Evolutionary conservation across 1,140 invertebrate genomes (phyloP).

Genomic region (Sminthurides bifidus): DNA sequence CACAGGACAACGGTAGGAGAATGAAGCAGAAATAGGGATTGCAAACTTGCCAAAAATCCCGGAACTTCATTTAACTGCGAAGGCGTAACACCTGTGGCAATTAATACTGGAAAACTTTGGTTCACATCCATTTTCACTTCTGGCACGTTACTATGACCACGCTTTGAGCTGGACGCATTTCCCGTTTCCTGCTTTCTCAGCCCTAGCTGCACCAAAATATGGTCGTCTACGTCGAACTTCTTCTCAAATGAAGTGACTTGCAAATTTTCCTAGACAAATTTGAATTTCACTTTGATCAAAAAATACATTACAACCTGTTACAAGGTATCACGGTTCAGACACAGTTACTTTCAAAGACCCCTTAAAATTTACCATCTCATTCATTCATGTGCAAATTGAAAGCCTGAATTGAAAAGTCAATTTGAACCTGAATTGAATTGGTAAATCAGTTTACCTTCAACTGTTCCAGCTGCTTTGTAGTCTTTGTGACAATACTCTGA

Average conservation of each 20-base stretch:
- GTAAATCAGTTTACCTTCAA: constrained; percentile 16
- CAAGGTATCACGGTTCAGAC: no score
- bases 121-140: no score
- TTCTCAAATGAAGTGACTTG: constrained; percentile 17
- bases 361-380: background rate
- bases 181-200: background rate
- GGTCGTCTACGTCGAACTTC: constrained; percentile 30
- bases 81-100: background rate
- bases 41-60: constrained; percentile 22
- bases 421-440: background rate
- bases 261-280: constrained; percentile 19
- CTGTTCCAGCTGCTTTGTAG: constrained; percentile 29
- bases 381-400: background rate
- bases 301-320: background rate
- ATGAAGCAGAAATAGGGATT: constrained; percentile 12
- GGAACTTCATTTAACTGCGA: constrained; percentile 7
- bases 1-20: constrained; percentile 22
- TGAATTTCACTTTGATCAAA: background rate
- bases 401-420: constrained; percentile 1
- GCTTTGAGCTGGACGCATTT: background rate
- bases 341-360: no score
- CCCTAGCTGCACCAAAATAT: constrained; percentile 26
- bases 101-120: no score
- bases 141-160: background rate
- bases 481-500: constrained; percentile 26